These are phyloP conservation scores for Orientallactaga bullata DNA, from an alignment of 2,113 vertebrate genomes.

Conservation along the genomic window DNA sequence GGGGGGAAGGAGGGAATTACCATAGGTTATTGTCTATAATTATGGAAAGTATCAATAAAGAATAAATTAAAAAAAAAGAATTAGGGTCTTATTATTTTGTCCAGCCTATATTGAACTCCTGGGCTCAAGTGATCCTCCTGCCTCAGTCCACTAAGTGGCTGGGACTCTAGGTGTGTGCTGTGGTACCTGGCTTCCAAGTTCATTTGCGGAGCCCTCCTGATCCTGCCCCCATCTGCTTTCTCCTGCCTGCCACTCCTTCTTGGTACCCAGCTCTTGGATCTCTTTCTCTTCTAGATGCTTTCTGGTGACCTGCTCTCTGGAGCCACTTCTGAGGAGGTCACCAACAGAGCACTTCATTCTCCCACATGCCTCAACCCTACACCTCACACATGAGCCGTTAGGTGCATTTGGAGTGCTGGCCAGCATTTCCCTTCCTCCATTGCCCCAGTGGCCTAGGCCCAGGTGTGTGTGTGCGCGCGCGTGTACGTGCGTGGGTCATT, in stretches of 20 bases:
- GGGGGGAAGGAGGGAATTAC: too few relatives aligned
- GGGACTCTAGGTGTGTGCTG: neutral
- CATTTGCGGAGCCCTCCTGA: neutral
- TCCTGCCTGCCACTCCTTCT: neutral
- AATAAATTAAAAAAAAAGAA: neutral
- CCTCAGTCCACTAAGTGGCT: neutral
- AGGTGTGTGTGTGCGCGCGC: too few relatives aligned
- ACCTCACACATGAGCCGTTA: neutral
- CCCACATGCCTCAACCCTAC: accelerated
- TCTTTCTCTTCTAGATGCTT: neutral
- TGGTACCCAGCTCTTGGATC: too few relatives aligned
- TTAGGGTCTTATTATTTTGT: neutral
- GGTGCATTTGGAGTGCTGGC: neutral
- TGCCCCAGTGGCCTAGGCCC: neutral
- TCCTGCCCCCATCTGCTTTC: accelerated
- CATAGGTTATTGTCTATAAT: too few relatives aligned
- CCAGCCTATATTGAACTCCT: neutral
- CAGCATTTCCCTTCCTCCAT: too few relatives aligned
- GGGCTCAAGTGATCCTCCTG: neutral
- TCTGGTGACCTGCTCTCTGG: neutral
- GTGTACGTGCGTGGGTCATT: too few relatives aligned
- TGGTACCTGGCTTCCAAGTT: neutral
- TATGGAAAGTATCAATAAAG: too few relatives aligned
- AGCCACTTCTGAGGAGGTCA: neutral
- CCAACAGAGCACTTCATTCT: neutral